Evolutionary conservation across 2,113 vertebrate species (phyloP).

Genomic region (Panurus biarmicus): DNA sequence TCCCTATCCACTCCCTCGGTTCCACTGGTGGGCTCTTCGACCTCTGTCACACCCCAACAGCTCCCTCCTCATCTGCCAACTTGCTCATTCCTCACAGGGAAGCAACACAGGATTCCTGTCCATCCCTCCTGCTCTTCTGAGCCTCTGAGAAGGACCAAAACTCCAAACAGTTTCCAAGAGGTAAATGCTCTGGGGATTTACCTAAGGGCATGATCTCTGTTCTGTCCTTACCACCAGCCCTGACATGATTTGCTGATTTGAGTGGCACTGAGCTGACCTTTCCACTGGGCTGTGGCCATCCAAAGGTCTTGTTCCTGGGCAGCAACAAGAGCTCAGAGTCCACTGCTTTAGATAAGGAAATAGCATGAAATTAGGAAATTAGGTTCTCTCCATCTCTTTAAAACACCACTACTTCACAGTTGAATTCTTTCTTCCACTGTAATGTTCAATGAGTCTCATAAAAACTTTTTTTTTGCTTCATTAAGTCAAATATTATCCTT

Average conservation of each 20-base stretch:
- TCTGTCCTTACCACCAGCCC: background rate
- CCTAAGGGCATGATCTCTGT: background rate
- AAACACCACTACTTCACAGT: background rate
- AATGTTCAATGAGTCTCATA: background rate
- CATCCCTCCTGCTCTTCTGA: background rate
- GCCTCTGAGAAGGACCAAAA: background rate
- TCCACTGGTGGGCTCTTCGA: background rate
- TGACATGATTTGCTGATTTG: background rate
- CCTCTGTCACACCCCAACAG: background rate
- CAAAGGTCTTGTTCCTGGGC: background rate
- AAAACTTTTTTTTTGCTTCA: background rate
- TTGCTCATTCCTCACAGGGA: background rate
- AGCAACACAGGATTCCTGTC: background rate
- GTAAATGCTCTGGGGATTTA: background rate
- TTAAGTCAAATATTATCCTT: background rate
- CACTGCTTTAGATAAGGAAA: background rate
- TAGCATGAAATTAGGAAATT: background rate
- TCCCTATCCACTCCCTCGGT: background rate
- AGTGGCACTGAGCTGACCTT: background rate
- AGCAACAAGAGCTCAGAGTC: background rate
- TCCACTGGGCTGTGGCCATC: background rate
- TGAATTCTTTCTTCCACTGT: background rate
- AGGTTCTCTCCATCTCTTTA: background rate
- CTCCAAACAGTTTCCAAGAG: background rate
- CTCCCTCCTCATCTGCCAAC: background rate